These are phyloP conservation scores for Piaya cayana DNA, from an alignment of 2,113 vertebrate species.

Conservation along the genomic window DNA sequence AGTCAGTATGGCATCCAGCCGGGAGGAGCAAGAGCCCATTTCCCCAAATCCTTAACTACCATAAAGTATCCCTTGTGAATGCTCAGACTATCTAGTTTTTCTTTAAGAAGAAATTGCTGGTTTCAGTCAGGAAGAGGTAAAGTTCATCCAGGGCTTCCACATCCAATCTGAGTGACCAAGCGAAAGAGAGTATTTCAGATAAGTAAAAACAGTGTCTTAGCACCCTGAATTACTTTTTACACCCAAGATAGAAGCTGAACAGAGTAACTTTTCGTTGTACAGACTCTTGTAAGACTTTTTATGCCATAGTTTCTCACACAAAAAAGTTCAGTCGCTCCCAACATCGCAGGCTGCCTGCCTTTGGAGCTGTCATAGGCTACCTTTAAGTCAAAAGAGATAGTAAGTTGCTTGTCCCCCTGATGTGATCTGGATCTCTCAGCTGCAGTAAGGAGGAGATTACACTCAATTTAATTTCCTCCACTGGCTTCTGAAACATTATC, in stretches of 20 bases:
- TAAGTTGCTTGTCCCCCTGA: neutral
- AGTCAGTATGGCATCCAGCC: neutral
- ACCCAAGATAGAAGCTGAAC: conserved; percentile 45
- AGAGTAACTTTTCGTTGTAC: neutral
- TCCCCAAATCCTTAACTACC: conserved; percentile 30
- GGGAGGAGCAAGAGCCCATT: conserved; percentile 6
- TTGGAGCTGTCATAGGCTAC: neutral
- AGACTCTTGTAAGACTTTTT: neutral
- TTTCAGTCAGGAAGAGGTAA: conserved; percentile 28
- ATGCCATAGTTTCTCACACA: neutral
- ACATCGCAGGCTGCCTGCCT: neutral
- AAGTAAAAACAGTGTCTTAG: conserved; percentile 33
- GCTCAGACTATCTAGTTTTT: conserved; percentile 26
- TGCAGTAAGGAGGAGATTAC: neutral
- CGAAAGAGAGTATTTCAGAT: neutral
- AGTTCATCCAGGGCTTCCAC: conserved; percentile 36
- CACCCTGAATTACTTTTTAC: conserved; percentile 31
- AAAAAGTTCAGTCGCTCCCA: neutral
- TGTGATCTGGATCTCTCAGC: neutral
- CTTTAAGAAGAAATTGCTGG: conserved; percentile 33
- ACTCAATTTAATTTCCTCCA: neutral
- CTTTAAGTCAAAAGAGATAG: neutral
- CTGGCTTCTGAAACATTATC: neutral
- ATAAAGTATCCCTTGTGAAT: conserved; percentile 35
- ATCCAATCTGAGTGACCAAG: conserved; percentile 18